Evolutionary conservation across 1,140 invertebrate species (phyloP).

Genomic region (Chelonus insularis): DNA sequence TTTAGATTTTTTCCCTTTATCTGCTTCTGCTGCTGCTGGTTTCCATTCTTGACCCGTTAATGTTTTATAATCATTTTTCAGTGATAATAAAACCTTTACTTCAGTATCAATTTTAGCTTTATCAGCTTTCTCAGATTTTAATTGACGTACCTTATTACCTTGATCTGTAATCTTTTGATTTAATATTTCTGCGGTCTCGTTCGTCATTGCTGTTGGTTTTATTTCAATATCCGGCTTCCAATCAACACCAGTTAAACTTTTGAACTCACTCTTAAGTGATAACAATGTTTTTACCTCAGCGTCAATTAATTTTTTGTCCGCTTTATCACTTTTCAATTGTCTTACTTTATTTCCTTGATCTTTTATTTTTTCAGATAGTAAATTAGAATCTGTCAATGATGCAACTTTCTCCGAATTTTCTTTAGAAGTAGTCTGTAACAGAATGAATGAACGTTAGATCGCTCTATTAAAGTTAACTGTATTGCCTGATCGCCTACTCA

Average conservation of each 20-base stretch:
- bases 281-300: slow-evolving; percentile 67
- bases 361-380: slow-evolving; percentile 36
- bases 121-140: slow-evolving; percentile 60
- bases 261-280: slow-evolving; percentile 69
- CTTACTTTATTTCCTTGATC: slow-evolving; percentile 72
- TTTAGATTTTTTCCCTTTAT: slow-evolving; percentile 67
- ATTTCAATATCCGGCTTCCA: neutral
- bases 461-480: too few species aligned
- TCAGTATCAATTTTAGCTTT: slow-evolving; percentile 39
- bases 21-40: slow-evolving; percentile 16
- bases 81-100: slow-evolving; percentile 62
- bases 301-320: slow-evolving; percentile 64
- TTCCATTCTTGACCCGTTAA: slow-evolving; percentile 65
- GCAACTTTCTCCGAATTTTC: too few species aligned
- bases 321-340: slow-evolving; percentile 68
- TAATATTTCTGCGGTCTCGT: slow-evolving; percentile 24
- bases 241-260: slow-evolving; percentile 62
- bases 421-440: too few species aligned
- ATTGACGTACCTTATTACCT: slow-evolving; percentile 39
- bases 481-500: too few species aligned
- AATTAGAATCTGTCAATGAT: too few species aligned
- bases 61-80: slow-evolving; percentile 82
- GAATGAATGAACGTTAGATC: too few species aligned
- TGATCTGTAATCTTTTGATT: slow-evolving; percentile 36
- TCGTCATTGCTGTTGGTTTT: neutral